These are phyloP conservation scores for Cataglyphis albicans DNA, from an alignment of 2,888 invertebrate genomes.

Conservation along the genomic window DNA sequence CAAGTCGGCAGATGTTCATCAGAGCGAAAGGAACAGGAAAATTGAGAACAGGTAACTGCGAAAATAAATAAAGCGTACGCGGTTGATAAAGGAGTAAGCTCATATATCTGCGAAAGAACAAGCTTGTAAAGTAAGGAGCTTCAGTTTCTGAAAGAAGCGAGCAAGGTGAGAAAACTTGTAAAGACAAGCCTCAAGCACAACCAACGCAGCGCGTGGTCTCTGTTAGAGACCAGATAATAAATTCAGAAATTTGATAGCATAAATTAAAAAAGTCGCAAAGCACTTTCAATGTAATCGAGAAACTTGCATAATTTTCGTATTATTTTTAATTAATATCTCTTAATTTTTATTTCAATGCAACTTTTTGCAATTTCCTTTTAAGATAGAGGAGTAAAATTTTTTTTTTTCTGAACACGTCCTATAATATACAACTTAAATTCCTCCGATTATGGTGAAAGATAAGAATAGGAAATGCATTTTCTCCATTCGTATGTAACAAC, in stretches of 20 bases:
- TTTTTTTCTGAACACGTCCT: background rate
- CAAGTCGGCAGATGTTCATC: conserved; percentile 23
- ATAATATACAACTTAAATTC: background rate
- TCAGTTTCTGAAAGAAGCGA: background rate
- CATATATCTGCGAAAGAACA: conserved; percentile 11
- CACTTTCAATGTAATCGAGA: conserved; percentile 7
- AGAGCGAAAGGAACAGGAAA: background rate
- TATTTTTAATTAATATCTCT: background rate
- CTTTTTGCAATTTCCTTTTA: background rate
- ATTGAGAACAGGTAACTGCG: conserved; percentile 25
- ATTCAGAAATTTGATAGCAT: conserved; percentile 11
- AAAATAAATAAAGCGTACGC: conserved; percentile 35
- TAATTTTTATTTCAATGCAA: background rate
- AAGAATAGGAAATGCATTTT: conserved; percentile 25
- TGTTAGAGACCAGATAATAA: conserved; percentile 18
- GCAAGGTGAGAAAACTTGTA: conserved; percentile 11
- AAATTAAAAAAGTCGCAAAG: background rate
- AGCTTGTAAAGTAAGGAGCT: conserved; percentile 16
- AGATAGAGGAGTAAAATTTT: background rate
- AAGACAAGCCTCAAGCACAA: background rate
- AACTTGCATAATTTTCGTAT: background rate
- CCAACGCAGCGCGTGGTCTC: background rate
- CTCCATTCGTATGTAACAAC: background rate
- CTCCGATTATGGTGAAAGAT: background rate
- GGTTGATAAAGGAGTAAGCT: conserved; percentile 22